Base-by-base conservation (phyloP, 2,113 vertebrate genomes). In the Antigone vipio region DNA sequence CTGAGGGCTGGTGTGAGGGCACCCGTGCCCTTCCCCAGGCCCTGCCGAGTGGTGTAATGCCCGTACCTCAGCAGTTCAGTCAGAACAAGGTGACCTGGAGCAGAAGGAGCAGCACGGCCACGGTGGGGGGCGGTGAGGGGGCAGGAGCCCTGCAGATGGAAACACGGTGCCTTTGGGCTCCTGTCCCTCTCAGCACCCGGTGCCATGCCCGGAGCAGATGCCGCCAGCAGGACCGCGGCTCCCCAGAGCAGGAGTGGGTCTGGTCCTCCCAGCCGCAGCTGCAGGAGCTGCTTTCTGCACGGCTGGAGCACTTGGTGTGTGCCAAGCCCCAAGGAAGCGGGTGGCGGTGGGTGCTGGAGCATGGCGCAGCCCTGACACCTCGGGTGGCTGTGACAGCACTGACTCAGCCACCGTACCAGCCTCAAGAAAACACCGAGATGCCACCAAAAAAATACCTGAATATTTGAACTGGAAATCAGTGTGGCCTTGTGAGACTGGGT, bases 31-130 rank as follows among this genome's bases (percentile, higher is more conserved):
- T 15, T 15, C 6, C 67, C 32, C 16, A 1, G 24, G 55, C 56
- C 47, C 24, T 22, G 45, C 30, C 16, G 1, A 0, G 29, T 0
- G 17, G 18, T 23, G n/a, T 14, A 2, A 7, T 15, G 55, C 8
- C 52, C 9, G 6, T 13, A 9, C 14, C 40, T 59, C 26, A 17
- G 5, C 7, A 15, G 21, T 63, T 63, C 2, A 1, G 50, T 8
- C 44, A 53, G 35, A 16, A 32, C 23, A 5, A 32, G 44, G 71
- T 32, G 56, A 35, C 13, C 55, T 15, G 19, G 44, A 21, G 49
- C 27, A 44, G 55, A 21, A 35, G 11, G 1, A 26, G 59, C 74
- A 9, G 38, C 52, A 8, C 1, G 2, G 56, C 14, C 18, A 1
- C 11, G 58, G 55, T 8, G 9, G 19, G 1, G 34, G 64, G 18